phyloP scores from a whole-genome alignment of 2,113 vertebrate genomes.

The Hydrolagus affinis region DNA sequence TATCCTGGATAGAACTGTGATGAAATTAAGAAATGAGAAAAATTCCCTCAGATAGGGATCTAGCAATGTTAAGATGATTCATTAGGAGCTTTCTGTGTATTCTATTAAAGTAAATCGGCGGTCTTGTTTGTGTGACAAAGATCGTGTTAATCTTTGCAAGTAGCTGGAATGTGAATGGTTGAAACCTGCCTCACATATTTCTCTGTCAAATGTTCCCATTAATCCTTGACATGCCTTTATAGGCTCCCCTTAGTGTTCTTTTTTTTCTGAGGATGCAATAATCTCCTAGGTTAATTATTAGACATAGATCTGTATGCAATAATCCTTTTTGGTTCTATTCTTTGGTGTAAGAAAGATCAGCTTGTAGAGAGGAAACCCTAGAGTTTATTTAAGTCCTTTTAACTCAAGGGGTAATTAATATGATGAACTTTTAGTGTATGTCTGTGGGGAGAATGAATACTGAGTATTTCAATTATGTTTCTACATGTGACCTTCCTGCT shows the following conservation, averaged over 20 bases:
- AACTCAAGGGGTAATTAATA: not conserved
- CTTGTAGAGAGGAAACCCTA: not conserved
- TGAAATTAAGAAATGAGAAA: not conserved
- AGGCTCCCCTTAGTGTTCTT: not conserved
- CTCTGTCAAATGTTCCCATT: not conserved
- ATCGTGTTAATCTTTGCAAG: not conserved
- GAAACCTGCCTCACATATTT: not conserved
- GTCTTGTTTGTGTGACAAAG: not conserved
- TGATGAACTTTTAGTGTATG: not conserved
- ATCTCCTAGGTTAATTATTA: conserved; percentile 2
- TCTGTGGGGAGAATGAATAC: not conserved
- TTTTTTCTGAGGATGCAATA: not conserved
- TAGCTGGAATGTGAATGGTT: not conserved
- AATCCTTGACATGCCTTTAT: not conserved
- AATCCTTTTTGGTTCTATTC: not conserved
- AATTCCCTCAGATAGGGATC: not conserved
- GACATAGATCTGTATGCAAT: not conserved
- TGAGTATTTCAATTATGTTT: conserved; percentile 1
- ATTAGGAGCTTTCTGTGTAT: not conserved
- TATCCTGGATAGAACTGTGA: not conserved
- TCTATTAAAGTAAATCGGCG: not conserved
- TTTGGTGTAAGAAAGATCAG: not conserved
- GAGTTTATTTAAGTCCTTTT: not conserved
- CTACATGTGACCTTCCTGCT: not conserved
- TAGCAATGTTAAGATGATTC: not conserved